Evolutionary conservation across 2,797 vertebrate genomes (phyloP).

Genomic region (Fundulus diaphanus): DNA sequence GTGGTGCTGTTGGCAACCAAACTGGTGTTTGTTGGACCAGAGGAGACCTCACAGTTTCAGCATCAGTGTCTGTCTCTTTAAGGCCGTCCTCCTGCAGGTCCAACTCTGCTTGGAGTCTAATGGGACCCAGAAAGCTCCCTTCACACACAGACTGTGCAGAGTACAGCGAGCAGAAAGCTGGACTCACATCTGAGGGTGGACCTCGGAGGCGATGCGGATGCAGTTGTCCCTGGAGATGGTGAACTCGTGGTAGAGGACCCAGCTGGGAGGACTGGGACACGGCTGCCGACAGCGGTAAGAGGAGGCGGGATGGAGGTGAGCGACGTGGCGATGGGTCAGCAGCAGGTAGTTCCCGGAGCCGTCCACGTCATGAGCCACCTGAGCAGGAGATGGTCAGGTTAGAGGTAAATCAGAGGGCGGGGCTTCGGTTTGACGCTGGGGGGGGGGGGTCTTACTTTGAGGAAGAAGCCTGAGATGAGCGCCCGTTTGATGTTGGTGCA

Average conservation of each 20-base stretch:
- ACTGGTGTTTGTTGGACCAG: too few species aligned
- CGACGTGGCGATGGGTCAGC: constrained; percentile 93
- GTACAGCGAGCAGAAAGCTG: too few species aligned
- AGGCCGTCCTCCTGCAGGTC: background rate
- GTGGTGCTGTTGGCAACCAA: too few species aligned
- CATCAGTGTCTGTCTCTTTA: too few species aligned
- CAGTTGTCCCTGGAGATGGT: constrained; percentile 95
- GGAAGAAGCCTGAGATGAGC: constrained; percentile 94
- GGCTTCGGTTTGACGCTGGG: background rate
- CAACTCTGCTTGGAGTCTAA: background rate
- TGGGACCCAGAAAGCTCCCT: background rate
- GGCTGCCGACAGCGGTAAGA: constrained; percentile 86
- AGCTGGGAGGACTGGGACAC: constrained; percentile 80
- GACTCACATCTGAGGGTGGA: constrained; percentile 93
- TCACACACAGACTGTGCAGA: too few species aligned
- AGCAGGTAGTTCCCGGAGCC: constrained; percentile 95
- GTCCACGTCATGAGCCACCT: constrained; percentile 95
- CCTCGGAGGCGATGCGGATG: constrained; percentile 89
- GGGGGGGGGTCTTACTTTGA: constrained; percentile 80
- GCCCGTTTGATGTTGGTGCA: constrained; percentile 89
- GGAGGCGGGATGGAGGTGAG: constrained; percentile 88
- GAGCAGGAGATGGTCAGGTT: background rate
- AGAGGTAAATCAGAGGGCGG: background rate
- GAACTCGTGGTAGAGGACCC: constrained; percentile 95
- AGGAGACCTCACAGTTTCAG: too few species aligned